A percentile compares a stretch with the other conserved stretches of the same genome.
Evolutionary conservation across 1,140 invertebrate genomes (phyloP).

Genomic region (Euborellia annulipes): DNA sequence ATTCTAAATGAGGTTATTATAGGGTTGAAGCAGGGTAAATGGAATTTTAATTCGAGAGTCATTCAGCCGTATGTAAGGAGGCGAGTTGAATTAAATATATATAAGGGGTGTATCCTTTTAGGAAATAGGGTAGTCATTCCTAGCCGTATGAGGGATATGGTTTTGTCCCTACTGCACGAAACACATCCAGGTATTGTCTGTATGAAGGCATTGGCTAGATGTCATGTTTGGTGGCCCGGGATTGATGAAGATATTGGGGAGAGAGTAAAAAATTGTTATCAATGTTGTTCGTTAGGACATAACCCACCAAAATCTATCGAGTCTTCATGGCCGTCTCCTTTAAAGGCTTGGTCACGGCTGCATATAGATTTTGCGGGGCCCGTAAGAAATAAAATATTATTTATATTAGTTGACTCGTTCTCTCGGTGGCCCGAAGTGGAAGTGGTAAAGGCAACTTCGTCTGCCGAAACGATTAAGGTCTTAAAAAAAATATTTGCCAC

Average conservation of each 20-base stretch:
- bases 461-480: slow-evolving; percentile 5
- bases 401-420: slow-evolving; percentile 19
- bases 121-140: slow-evolving; percentile 26
- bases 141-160: slow-evolving; percentile 1
- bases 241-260: slow-evolving; percentile 12
- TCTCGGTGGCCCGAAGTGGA: slow-evolving; percentile 28
- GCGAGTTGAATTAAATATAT: slow-evolving; percentile 7
- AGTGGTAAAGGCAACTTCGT: background rate
- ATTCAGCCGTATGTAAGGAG: background rate
- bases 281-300: background rate
- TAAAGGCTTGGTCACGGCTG: slow-evolving; percentile 27
- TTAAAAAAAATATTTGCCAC: slow-evolving; percentile 10
- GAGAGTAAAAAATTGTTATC: slow-evolving; percentile 4
- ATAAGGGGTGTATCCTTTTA: slow-evolving; percentile 16
- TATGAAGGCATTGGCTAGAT: slow-evolving; percentile 12
- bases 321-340: slow-evolving; percentile 22
- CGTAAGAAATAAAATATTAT: slow-evolving; percentile 8
- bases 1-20: no score
- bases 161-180: slow-evolving; percentile 25
- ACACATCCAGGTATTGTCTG: slow-evolving; percentile 24
- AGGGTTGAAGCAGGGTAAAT: no score
- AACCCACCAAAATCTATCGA: slow-evolving; percentile 14
- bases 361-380: slow-evolving; percentile 30
- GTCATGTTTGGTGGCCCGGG: slow-evolving; percentile 12
- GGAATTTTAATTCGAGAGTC: no score